These are phyloP conservation scores for Phalacrocorax pelagicus DNA, from an alignment of 2,113 vertebrate species.

Conservation along the genomic window DNA sequence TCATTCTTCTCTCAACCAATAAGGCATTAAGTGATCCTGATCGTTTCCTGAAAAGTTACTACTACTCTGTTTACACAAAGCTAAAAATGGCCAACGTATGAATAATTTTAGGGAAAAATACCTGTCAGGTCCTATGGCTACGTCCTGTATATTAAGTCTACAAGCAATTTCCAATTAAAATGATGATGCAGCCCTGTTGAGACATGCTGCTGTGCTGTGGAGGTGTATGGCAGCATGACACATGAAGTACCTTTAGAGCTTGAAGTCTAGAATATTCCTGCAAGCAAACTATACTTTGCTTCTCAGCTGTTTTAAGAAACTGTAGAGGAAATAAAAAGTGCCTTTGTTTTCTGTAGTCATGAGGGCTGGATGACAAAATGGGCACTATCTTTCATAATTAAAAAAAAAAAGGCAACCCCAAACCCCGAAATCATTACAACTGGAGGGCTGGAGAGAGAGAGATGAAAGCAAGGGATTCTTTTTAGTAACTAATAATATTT, in stretches of 20 bases:
- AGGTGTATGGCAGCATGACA: not conserved
- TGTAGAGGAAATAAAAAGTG: not conserved
- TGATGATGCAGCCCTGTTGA: not conserved
- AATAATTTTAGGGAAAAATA: not conserved
- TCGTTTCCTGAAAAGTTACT: not conserved
- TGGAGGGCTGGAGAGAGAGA: not conserved
- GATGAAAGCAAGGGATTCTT: not conserved
- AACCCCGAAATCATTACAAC: fast-evolving
- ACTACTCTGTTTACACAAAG: not conserved
- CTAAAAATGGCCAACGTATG: not conserved
- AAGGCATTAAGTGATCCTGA: not conserved
- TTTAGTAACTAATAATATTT: not conserved
- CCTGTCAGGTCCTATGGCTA: not conserved
- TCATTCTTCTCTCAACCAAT: not conserved
- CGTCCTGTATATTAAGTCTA: not conserved
- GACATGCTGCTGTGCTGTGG: not conserved
- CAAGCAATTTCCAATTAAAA: not conserved
- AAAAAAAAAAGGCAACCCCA: not conserved
- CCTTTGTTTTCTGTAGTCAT: not conserved
- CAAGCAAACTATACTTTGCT: not conserved
- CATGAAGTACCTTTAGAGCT: not conserved
- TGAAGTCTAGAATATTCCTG: not conserved
- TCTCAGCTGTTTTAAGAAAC: not conserved
- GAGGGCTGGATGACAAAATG: not conserved
- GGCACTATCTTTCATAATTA: not conserved